Evolutionary conservation across 2,888 invertebrate genomes (phyloP).

Genomic region (Tetranychus piercei): DNA sequence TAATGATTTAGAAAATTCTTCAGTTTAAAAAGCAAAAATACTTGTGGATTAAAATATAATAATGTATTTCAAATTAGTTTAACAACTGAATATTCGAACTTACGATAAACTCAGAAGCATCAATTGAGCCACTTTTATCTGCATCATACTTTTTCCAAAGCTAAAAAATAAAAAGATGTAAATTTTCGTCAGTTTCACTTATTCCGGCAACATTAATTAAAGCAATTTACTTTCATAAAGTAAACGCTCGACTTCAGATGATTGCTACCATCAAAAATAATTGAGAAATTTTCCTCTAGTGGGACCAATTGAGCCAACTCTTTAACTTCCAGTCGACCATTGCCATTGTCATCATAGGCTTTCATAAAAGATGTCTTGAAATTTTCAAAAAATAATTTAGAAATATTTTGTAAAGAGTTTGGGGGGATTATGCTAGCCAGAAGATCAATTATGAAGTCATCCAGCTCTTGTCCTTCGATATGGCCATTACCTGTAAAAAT

Average conservation of each 20-base stretch:
- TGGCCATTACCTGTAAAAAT: not conserved
- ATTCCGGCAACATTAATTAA: not conserved
- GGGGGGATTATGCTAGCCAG: not conserved
- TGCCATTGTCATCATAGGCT: constrained; percentile 3
- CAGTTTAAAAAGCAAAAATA: not conserved
- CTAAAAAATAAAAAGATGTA: not conserved
- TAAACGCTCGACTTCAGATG: constrained; percentile 7
- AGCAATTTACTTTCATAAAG: constrained; percentile 5
- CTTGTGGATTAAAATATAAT: not conserved
- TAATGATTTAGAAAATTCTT: not conserved
- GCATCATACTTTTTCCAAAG: constrained; percentile 10
- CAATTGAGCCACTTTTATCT: constrained; percentile 3
- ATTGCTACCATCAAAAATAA: constrained; percentile 7
- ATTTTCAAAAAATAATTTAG: not conserved
- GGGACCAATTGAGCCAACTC: constrained; percentile 10
- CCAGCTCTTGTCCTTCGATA: constrained; percentile 2
- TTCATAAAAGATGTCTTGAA: constrained; percentile 1
- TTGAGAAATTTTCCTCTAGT: constrained; percentile 5
- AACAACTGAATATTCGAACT: not conserved
- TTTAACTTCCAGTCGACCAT: constrained; percentile 2
- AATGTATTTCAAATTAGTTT: not conserved
- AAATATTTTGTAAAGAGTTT: not conserved
- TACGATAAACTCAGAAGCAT: constrained; percentile 1
- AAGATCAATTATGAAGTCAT: not conserved
- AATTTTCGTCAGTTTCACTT: not conserved